These are phyloP conservation scores for Galleria mellonella DNA, from an alignment of 1,140 invertebrate genomes.

Conservation along the genomic window DNA sequence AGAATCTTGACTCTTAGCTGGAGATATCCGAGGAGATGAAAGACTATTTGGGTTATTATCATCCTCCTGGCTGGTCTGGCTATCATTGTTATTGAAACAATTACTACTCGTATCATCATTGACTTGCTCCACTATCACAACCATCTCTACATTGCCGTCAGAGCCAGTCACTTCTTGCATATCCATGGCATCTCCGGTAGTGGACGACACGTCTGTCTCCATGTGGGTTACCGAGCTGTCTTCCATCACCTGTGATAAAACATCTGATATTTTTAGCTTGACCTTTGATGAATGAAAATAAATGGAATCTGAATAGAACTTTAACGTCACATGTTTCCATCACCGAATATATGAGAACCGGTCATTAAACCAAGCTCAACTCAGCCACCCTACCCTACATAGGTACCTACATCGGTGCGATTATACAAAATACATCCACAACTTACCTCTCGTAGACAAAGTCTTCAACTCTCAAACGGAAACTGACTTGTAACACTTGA, in stretches of 20 bases:
- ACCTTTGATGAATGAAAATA: constrained; percentile 27
- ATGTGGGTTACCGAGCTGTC: constrained; percentile 45
- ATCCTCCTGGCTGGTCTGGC: too few species aligned
- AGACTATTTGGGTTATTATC: too few species aligned
- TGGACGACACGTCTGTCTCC: constrained; percentile 58
- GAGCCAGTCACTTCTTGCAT: constrained; percentile 31
- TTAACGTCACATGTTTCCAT: too few species aligned
- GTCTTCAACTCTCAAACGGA: constrained; percentile 2
- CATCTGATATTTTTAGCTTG: constrained; percentile 32
- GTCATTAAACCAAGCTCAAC: constrained; percentile 53
- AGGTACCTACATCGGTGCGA: constrained; percentile 67
- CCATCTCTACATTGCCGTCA: constrained; percentile 39
- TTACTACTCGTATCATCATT: constrained; percentile 23
- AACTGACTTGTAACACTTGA: background rate
- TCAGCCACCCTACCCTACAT: constrained; percentile 41
- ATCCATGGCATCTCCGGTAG: constrained; percentile 38
- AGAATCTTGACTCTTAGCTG: too few species aligned
- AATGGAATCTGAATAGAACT: constrained; percentile 1
- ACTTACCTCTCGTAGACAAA: constrained; percentile 41
- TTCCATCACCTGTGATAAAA: constrained; percentile 56
- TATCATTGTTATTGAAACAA: constrained; percentile 2
- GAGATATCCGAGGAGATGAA: too few species aligned
- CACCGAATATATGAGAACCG: constrained; percentile 37
- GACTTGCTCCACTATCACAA: constrained; percentile 44
- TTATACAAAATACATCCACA: constrained; percentile 51